Base-by-base conservation (phyloP, 2,888 invertebrate species). In the Clusia tigrina region DNA sequence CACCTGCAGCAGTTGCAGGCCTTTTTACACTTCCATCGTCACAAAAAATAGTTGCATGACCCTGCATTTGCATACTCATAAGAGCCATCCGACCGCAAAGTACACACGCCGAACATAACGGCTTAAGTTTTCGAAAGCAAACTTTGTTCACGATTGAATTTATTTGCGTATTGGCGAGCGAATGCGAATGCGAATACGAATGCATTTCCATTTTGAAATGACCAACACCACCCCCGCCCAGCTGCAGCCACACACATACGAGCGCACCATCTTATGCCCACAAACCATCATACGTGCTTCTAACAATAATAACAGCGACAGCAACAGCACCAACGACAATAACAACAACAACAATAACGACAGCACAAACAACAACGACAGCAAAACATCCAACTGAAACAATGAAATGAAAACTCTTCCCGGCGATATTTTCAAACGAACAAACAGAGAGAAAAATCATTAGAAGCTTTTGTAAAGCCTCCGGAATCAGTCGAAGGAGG, bases 131-230 rank as follows among this genome's bases (percentile, higher is more conserved):
- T 25, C 57, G 65, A 55, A 67, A 64, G 70, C 64, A 69, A 73
- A 71, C 77, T 76, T 77, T 70, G 68, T 65, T 71, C 72, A 73
- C 78, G 78, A 78, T 78, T 77, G 78, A 77, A 78, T 78, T 78
- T 78, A 77, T 78, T 77, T 77, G 73, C 72, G 68, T 71, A n/a
- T 72, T 65, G 54, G 58, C 58, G 61, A 65, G 24, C 63, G 48
- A 22, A 60, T 9, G 32, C 51, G 22, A 38, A 20, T 22, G 58
- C 58, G 59, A 60, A 42, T 24, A 25, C 37, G 42, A 58, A 20
- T 15, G 51, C 18, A 74, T 76, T 77, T 76, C 76, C 74, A 74
- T 74, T 77, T 74, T 76, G 76, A 77, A 69, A 67, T 65, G 68
- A 63, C 58, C 66, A 60, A 55, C 62, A 53, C 60, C 37, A 24